Evolutionary conservation across 2,113 vertebrate species (phyloP), one percentile per base, ranked within the genome.

Genomic region (Phrynosoma blainvillii): DNA sequence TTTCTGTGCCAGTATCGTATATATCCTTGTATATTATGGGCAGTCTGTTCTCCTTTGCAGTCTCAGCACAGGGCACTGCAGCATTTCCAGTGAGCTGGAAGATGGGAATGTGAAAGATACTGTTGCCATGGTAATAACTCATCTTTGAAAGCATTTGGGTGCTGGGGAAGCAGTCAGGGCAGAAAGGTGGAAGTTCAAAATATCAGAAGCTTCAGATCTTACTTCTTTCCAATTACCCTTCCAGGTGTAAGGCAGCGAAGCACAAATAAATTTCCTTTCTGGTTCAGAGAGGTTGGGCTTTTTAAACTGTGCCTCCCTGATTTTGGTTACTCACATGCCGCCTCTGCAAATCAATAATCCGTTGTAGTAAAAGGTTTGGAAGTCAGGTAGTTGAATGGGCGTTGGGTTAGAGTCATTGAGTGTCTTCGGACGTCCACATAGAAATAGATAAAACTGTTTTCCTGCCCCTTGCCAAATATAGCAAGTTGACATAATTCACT

Each of bases 61-160:
- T 96, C 96, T 95, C 90, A 90, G 96, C 96, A 96, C 96, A 96
- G 92, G 95, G 92, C 95, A 87, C 95, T 96, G 96, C 96, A 86
- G 96, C 87, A 90, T 93, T 97, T 94, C 94, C 91, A 95, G 93
- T 88, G 93, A 94, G 95, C 88, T 16, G 77, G 84, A 89, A 91
- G 94, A 93, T 84, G 82, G 87, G 87, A 89, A 95, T 91, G 88
- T 87, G 90, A 92, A 91, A 94, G 95, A 94, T 94, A 86, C 82
- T 0, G 96, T 97, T 96, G 93, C 96, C 93, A 97, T 97, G 95
- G 96, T 89, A 94, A 96, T 93, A 70, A 74, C 92, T 93, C 89
- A 86, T 94, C 93, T 90, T 84, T 3, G 0, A 89, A 95, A 93
- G 91, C 92, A 92, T n/a, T 14, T 5, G 82, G 89, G 91, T 78